A percentile compares a stretch with the other conserved stretches of the same genome.
phyloP scores from a whole-genome alignment of 2,113 vertebrate genomes.

The Electrona antarctica region DNA sequence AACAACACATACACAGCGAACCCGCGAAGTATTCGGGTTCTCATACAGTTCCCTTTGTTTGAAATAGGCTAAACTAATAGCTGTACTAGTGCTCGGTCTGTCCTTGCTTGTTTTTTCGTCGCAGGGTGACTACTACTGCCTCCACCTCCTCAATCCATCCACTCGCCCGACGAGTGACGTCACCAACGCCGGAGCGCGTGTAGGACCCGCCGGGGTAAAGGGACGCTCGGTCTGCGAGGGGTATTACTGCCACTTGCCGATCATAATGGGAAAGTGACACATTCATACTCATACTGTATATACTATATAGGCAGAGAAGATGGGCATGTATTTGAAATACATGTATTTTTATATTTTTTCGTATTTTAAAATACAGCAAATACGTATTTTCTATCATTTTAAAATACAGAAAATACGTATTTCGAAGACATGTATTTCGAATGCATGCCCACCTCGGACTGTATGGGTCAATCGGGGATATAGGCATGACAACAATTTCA shows the following conservation, averaged over 20 bases:
- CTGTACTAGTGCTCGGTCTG: conserved; percentile 13
- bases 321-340: not conserved
- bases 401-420: too few species aligned
- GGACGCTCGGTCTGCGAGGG: conserved; percentile 13
- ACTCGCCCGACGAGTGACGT: conserved; percentile 68
- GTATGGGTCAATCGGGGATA: too few species aligned
- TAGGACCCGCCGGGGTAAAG: conserved; percentile 47
- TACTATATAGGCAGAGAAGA: not conserved
- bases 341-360: not conserved
- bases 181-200: conserved; percentile 58
- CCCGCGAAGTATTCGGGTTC: conserved; percentile 26
- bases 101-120: conserved; percentile 67
- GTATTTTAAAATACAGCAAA: not conserved
- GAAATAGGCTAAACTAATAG: conserved; percentile 15
- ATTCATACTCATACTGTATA: too few species aligned
- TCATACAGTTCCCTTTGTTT: conserved; percentile 3
- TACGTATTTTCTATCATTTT: too few species aligned
- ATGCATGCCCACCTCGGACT: too few species aligned
- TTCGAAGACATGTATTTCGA: too few species aligned
- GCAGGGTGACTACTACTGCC: conserved; percentile 54
- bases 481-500: too few species aligned
- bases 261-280: not conserved
- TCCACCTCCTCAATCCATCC: conserved; percentile 49
- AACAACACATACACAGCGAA: conserved; percentile 11
- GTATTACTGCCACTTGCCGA: conserved; percentile 40